phyloP scores from a whole-genome alignment of 2,888 invertebrate species.

The Chorisops tibialis region DNA sequence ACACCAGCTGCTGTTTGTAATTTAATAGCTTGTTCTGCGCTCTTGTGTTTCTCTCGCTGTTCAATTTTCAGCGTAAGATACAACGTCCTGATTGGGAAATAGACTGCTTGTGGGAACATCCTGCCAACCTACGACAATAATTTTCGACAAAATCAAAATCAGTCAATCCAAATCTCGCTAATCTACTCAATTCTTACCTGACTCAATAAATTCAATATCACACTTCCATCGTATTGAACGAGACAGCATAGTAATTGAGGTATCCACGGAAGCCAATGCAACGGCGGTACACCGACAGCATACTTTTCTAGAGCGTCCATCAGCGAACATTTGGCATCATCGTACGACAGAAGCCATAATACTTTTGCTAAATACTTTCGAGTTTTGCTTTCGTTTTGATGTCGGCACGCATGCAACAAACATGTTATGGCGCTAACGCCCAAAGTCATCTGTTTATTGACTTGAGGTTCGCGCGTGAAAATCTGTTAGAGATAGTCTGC shows the following conservation, averaged over 20 bases:
- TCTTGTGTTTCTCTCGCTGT: conserved; percentile 78
- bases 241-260: conserved; percentile 90
- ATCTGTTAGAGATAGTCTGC: conserved; percentile 93
- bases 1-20: conserved; percentile 46
- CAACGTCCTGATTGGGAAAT: conserved; percentile 91
- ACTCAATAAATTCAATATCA: conserved; percentile 83
- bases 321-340: conserved; percentile 77
- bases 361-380: conserved; percentile 94
- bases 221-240: conserved; percentile 86
- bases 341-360: conserved; percentile 90
- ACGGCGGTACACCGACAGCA: conserved; percentile 86
- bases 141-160: not conserved
- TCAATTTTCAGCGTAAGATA: conserved; percentile 90
- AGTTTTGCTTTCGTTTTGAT: conserved; percentile 93
- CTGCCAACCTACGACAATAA: conserved; percentile 68
- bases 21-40: conserved; percentile 58
- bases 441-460: conserved; percentile 62
- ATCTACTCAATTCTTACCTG: conserved; percentile 58
- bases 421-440: conserved; percentile 92
- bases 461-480: conserved; percentile 70
- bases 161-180: too few relatives aligned
- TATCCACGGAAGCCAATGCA: conserved; percentile 97
- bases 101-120: conserved; percentile 95
- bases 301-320: conserved; percentile 91
- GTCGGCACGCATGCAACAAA: conserved; percentile 91